phyloP scores from a whole-genome alignment of 2,797 vertebrate genomes.

The Sciurus carolinensis region DNA sequence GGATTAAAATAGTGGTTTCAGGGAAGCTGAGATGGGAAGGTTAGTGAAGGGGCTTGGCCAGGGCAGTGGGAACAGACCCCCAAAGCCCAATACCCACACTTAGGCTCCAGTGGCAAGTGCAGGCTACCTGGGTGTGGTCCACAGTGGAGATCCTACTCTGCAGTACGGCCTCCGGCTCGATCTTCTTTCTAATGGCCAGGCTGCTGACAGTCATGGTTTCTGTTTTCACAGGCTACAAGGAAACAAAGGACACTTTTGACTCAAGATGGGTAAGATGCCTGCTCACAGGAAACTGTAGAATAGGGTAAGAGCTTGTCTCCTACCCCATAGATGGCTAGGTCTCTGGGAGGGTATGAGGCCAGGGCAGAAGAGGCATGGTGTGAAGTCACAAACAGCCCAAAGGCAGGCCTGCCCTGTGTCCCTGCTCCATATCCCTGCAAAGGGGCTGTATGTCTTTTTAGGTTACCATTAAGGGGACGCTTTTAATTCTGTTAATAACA shows the following conservation, averaged over 20 bases:
- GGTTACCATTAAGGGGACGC: background rate
- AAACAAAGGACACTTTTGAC: background rate
- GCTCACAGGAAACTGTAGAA: background rate
- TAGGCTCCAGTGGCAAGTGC: background rate
- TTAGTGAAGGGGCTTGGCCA: background rate
- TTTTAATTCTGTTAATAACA: background rate
- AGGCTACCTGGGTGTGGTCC: conserved; percentile 90
- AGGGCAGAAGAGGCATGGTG: background rate
- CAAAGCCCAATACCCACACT: background rate
- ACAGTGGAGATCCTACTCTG: conserved; percentile 84
- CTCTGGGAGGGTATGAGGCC: background rate
- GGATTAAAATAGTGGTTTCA: background rate
- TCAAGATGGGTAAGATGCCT: background rate
- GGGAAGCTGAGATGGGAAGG: background rate
- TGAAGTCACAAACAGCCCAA: background rate
- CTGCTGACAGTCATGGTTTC: conserved; percentile 89
- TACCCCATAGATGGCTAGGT: background rate
- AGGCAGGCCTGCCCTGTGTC: background rate
- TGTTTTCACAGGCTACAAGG: conserved; percentile 87
- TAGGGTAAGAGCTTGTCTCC: background rate
- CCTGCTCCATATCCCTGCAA: background rate
- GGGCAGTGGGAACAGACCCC: background rate
- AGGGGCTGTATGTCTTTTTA: background rate
- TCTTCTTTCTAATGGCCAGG: conserved; percentile 91
- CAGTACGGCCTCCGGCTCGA: conserved; percentile 89